Conservation (phyloP, 2,888 invertebrate genomes). For the Sinopyrophorus schimmeli region DNA sequence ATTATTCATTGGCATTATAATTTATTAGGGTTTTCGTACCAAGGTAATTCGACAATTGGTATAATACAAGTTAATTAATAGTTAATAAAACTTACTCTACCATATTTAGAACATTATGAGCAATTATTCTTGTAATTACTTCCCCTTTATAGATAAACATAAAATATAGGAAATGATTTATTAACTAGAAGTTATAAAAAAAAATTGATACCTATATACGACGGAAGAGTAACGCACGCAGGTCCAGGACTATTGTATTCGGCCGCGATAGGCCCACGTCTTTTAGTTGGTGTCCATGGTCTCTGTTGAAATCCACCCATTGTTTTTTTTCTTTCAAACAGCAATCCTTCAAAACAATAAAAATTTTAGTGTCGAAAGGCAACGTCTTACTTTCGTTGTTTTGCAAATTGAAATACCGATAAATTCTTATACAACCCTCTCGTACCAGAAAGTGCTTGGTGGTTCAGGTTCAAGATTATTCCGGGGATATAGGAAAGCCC, state of each 20-base stretch:
- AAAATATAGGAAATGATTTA: too few relatives aligned
- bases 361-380: not conserved
- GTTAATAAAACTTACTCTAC: too few relatives aligned
- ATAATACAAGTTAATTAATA: too few relatives aligned
- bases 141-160: not conserved
- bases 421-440: constrained; percentile 6
- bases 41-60: too few relatives aligned
- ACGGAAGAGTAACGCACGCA: constrained; percentile 80
- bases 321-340: too few relatives aligned
- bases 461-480: constrained; percentile 5
- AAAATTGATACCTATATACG: constrained; percentile 86
- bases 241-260: constrained; percentile 87
- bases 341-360: not conserved
- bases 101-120: too few relatives aligned
- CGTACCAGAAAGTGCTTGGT: constrained; percentile 27
- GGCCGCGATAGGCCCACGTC: constrained; percentile 86
- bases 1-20: too few relatives aligned
- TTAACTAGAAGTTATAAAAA: too few relatives aligned
- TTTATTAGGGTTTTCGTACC: too few relatives aligned
- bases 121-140: too few relatives aligned
- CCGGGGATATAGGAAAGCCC: constrained; percentile 7
- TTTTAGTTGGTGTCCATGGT: constrained; percentile 88
- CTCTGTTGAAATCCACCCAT: constrained; percentile 80
- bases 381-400: constrained; percentile 1
- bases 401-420: constrained; percentile 10